Conservation (phyloP, 2,888 invertebrate genomes). For the Alviniconcha strummeri region DNA sequence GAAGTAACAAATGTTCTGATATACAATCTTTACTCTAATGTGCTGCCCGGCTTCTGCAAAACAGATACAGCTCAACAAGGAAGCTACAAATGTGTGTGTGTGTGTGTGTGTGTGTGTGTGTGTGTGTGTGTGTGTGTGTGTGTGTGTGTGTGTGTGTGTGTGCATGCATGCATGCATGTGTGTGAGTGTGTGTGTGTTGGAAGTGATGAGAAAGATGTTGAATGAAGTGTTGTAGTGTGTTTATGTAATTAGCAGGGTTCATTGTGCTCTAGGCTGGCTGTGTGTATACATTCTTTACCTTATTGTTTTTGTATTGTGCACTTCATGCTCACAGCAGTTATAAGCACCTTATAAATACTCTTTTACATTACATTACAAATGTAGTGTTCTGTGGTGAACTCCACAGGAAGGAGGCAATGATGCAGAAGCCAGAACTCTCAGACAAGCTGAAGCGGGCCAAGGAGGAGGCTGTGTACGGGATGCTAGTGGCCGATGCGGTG, state of each 20-base stretch:
- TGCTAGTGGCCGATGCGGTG: slow-evolving; percentile 63
- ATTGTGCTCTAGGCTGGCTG: not conserved
- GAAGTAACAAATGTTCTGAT: too few relatives aligned
- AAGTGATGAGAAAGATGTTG: too few relatives aligned
- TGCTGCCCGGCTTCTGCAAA: not conserved
- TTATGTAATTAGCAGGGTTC: too few relatives aligned
- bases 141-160: not conserved
- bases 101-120: not conserved
- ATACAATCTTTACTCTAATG: too few relatives aligned
- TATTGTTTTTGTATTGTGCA: not conserved
- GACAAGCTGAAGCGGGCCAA: slow-evolving; percentile 49
- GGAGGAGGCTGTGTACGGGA: slow-evolving; percentile 63
- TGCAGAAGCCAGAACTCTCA: slow-evolving; percentile 46
- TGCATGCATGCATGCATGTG: not conserved
- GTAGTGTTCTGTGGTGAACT: too few relatives aligned
- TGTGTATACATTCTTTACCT: not conserved
- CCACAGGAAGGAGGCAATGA: slow-evolving; percentile 33
- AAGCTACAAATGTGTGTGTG: not conserved
- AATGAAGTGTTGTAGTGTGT: too few relatives aligned
- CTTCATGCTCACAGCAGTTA: too few relatives aligned
- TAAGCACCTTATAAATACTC: too few relatives aligned
- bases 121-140: too few relatives aligned
- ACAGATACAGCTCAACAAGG: not conserved
- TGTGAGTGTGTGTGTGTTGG: too few relatives aligned
- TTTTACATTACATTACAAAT: too few relatives aligned